phyloP scores from a whole-genome alignment of 2,113 vertebrate species.

The Erinaceus europaeus region DNA sequence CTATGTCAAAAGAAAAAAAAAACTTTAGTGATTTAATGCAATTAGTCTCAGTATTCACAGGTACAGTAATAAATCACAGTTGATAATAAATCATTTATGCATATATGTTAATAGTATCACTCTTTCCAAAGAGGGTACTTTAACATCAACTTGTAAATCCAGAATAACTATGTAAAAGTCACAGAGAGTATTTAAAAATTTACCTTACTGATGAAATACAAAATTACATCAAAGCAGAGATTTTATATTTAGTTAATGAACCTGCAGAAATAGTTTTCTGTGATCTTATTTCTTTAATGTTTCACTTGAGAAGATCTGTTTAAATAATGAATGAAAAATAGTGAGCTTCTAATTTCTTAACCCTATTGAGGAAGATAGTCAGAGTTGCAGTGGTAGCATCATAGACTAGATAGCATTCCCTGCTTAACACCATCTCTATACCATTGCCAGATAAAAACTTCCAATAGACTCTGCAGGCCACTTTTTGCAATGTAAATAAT shows the following conservation, averaged over 20 bases:
- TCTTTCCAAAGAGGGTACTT: background rate
- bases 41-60: constrained; percentile 34
- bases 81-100: background rate
- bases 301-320: background rate
- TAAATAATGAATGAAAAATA: background rate
- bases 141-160: background rate
- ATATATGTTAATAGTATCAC: background rate
- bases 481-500: background rate
- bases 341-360: background rate
- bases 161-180: background rate
- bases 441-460: background rate
- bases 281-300: background rate
- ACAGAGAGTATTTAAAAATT: background rate
- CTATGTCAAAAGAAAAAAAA: background rate
- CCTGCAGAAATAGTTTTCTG: background rate
- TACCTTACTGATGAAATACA: background rate
- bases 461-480: background rate
- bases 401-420: background rate
- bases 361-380: background rate
- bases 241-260: background rate
- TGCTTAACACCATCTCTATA: background rate
- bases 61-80: constrained; percentile 21
- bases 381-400: background rate
- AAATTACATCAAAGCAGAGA: background rate
- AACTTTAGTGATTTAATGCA: background rate